Base-by-base conservation (phyloP, 53 echinoderm and acorn worm genomes). In the Luidia sarsii region DNA sequence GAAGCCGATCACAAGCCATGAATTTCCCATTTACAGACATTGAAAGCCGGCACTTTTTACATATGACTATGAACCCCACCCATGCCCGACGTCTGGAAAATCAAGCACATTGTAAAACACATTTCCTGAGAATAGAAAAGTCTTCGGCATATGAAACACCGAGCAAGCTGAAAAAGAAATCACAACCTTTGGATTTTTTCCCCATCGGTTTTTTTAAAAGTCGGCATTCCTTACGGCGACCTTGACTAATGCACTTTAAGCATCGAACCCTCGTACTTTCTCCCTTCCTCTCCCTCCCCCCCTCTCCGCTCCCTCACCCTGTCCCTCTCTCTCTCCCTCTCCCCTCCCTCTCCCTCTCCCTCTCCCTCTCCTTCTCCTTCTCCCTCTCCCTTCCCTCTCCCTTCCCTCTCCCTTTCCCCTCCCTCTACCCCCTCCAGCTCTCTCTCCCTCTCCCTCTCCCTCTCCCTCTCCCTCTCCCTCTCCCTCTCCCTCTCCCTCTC, bases 231-330 rank as follows among this genome's bases (percentile, higher is more conserved):
- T 4, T 20, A 18, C 46, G 9, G 14, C n/a, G 67, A 69, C 70
- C 50, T 69, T 51, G 51, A 69, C 31, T 41, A 43, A 50, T 64
- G 70, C 50, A 51, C 70, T 51, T 69, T 69, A 69, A 69, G 24
- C 31, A 41, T 2, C 51, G 70, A 51, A 50, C 70, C 43, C 70
- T 49, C 43, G 70, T 51, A 50, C 70, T 69, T 69, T 43, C 45
- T 7, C 11, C 6, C 11, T 41, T 41, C 41, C 41, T n/a, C n/a
- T n/a, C n/a, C n/a, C n/a, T n/a, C 38, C 29, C 18, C 19, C 19
- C 36, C 28, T 28, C 43, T 48, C 29, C 29, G 46, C 48, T 27
- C 30, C 48, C 25, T 46, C 48, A 28, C 11, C 10, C 10, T 8
- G 29, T n/a, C n/a, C n/a, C n/a, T n/a, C n/a, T n/a, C n/a, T n/a